Evolutionary conservation across 2,888 invertebrate genomes (phyloP).

Genomic region (Bedellia somnulentella): DNA sequence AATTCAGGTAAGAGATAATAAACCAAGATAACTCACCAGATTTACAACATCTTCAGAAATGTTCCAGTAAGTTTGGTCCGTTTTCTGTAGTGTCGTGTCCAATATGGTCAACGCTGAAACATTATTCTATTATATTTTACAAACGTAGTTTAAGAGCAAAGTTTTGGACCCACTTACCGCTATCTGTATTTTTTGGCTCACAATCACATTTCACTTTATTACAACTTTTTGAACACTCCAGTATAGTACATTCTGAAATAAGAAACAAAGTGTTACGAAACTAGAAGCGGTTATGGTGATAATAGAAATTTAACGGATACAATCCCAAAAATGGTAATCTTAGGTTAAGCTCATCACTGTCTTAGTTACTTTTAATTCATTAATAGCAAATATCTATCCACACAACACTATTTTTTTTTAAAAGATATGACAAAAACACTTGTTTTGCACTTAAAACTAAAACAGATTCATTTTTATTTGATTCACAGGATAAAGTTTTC

Average conservation of each 20-base stretch:
- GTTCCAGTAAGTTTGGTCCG: conserved; percentile 42
- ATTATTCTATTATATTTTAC: not conserved
- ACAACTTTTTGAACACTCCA: conserved; percentile 42
- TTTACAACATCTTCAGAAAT: conserved; percentile 39
- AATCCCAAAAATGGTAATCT: no score
- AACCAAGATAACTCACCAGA: conserved; percentile 33
- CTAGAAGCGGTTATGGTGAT: not conserved
- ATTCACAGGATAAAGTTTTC: not conserved
- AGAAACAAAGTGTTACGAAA: conserved; percentile 5
- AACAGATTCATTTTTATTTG: not conserved
- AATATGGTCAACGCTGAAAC: conserved; percentile 62
- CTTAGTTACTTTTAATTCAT: not conserved
- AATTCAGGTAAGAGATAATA: conserved; percentile 3
- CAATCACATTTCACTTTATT: conserved; percentile 32
- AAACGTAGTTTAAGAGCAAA: not conserved
- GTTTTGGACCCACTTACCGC: conserved; percentile 20
- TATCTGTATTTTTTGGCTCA: conserved; percentile 35
- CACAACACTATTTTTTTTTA: not conserved
- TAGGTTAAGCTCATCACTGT: not conserved
- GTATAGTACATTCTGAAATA: conserved; percentile 38
- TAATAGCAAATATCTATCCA: not conserved
- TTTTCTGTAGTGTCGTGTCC: conserved; percentile 58
- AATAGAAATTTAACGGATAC: no score
- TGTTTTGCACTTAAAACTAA: no score
- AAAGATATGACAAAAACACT: not conserved